phyloP scores from a whole-genome alignment of 2,113 vertebrate genomes.

The Bubo scandiacus region DNA sequence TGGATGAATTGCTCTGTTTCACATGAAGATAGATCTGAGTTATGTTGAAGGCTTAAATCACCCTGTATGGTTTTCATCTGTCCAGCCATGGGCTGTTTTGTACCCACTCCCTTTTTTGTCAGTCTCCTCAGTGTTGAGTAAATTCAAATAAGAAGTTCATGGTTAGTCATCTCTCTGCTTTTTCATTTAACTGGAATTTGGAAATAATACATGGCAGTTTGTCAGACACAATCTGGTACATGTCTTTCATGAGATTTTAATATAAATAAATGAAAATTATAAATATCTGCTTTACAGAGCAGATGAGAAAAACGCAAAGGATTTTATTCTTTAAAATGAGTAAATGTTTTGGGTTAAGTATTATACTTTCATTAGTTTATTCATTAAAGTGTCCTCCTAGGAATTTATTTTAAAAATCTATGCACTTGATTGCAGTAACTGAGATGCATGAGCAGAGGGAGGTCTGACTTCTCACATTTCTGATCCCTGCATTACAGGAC shows the following conservation, averaged over 20 bases:
- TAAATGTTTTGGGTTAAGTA: conserved; percentile 8
- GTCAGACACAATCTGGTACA: conserved; percentile 17
- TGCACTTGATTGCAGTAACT: neutral
- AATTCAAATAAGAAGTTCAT: neutral
- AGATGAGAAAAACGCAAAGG: neutral
- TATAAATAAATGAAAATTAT: conserved; percentile 55
- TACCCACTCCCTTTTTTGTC: neutral
- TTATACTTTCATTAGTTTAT: conserved; percentile 25
- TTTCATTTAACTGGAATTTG: conserved; percentile 51
- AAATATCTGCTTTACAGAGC: neutral
- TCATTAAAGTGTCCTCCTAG: conserved; percentile 22
- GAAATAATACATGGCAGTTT: conserved; percentile 6
- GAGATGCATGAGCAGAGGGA: neutral
- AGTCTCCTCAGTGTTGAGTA: neutral
- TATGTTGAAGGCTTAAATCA: neutral
- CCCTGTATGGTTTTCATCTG: neutral
- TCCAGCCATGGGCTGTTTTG: neutral
- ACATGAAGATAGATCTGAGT: neutral
- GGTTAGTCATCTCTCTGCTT: neutral
- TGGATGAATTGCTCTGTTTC: neutral
- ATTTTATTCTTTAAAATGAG: conserved; percentile 3
- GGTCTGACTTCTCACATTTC: neutral
- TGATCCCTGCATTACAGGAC: neutral
- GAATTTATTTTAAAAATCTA: neutral
- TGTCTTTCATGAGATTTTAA: conserved; percentile 52